Conservation (phyloP, 2,797 vertebrate genomes). For the Loris lydekkerianus region DNA sequence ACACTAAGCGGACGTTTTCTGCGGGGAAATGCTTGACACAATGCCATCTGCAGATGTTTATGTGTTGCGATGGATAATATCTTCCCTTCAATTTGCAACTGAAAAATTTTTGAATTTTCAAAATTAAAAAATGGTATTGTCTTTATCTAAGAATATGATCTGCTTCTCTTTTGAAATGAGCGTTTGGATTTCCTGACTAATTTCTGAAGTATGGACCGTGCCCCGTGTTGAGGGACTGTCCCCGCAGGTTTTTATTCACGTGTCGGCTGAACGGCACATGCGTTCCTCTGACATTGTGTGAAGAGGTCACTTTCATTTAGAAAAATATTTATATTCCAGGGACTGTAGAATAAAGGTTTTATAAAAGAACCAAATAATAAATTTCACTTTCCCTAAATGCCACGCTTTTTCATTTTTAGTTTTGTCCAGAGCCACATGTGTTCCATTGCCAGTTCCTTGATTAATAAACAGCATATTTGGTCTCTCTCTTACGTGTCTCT, state of each 20-base stretch:
- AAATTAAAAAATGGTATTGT: neutral
- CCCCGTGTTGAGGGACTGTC: neutral
- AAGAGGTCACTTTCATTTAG: neutral
- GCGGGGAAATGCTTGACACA: rapidly evolving
- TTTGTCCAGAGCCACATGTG: neutral
- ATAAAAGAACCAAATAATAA: neutral
- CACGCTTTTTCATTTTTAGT: neutral
- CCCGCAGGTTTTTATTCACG: neutral
- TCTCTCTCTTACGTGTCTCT: neutral
- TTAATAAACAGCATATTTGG: neutral
- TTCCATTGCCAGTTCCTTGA: neutral
- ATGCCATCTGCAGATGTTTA: rapidly evolving
- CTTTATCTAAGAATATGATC: neutral
- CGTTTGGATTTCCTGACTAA: neutral
- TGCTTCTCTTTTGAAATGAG: neutral
- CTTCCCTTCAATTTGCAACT: neutral
- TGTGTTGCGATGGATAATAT: neutral
- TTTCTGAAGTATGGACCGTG: neutral
- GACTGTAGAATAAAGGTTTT: neutral
- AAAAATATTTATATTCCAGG: neutral
- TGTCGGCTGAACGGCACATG: neutral
- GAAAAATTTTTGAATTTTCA: neutral
- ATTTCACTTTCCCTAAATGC: neutral
- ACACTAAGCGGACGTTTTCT: rapidly evolving
- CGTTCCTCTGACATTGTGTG: neutral